phyloP scores from a whole-genome alignment of 2,888 invertebrate species.

The Vandiemenella viatica region DNA sequence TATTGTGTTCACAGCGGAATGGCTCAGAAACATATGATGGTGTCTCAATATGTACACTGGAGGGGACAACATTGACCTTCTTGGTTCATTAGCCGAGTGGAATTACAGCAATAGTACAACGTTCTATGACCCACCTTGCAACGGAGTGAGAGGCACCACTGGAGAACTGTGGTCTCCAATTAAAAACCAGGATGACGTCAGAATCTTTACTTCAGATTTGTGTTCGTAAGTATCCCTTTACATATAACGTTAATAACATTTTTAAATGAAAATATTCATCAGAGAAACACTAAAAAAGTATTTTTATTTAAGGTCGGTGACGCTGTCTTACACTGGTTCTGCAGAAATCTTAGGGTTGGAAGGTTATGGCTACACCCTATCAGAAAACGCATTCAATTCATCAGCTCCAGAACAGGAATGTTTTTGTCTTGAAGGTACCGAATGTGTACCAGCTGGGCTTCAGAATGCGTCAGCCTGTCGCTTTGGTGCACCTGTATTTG shows the following conservation, averaged over 20 bases:
- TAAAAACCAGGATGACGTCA: constrained; percentile 37
- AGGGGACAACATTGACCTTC: constrained; percentile 36
- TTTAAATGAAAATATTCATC: too few species aligned
- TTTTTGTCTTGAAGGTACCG: not conserved
- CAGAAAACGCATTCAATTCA: not conserved
- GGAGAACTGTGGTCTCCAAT: constrained; percentile 66
- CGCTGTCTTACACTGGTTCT: not conserved
- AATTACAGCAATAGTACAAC: constrained; percentile 44
- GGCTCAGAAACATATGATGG: constrained; percentile 59
- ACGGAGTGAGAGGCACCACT: constrained; percentile 50
- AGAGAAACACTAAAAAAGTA: too few species aligned
- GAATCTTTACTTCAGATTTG: constrained; percentile 56
- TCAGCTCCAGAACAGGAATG: not conserved
- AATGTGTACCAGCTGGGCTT: not conserved
- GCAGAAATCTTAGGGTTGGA: not conserved
- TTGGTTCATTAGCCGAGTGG: constrained; percentile 59
- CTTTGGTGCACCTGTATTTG: not conserved
- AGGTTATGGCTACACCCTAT: not conserved
- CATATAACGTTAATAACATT: too few species aligned
- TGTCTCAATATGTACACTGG: constrained; percentile 61
- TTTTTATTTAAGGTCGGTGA: not conserved
- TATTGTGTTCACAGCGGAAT: constrained; percentile 44
- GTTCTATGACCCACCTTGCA: constrained; percentile 37
- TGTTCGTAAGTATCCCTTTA: constrained; percentile 46
- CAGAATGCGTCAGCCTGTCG: not conserved